Evolutionary conservation across 2,113 vertebrate species (phyloP).

Genomic region (Upupa epops): DNA sequence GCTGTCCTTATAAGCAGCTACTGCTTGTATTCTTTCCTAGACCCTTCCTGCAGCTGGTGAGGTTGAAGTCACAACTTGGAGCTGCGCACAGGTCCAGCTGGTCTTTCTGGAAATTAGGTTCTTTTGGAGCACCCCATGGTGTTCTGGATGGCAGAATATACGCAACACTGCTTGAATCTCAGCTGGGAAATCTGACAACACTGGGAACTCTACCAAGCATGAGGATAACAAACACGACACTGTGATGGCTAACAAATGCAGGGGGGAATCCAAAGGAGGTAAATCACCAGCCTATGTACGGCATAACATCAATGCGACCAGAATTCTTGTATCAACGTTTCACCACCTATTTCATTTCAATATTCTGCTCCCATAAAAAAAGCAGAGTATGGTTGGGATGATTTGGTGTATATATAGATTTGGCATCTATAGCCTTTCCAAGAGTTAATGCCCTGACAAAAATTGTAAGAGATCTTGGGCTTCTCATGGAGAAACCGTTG

Average conservation of each 20-base stretch:
- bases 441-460: background rate
- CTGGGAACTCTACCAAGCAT: background rate
- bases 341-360: background rate
- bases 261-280: background rate
- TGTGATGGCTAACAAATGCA: background rate
- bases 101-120: slow-evolving; percentile 6
- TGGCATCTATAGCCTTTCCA: background rate
- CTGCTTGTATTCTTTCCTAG: background rate
- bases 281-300: background rate
- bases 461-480: background rate
- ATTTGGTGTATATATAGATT: too few relatives aligned
- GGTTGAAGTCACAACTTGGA: background rate
- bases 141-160: background rate
- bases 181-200: slow-evolving; percentile 32
- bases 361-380: background rate
- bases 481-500: background rate
- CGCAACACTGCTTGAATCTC: background rate
- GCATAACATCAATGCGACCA: background rate
- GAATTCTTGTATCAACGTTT: background rate
- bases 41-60: background rate
- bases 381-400: background rate
- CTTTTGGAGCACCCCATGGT: background rate
- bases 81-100: background rate
- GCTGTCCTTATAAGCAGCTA: background rate
- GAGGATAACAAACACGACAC: background rate